Percentiles rank a stretch among this genome's conserved stretches.
Conservation (phyloP, 2,888 invertebrate genomes). For the Spodoptera littoralis region DNA sequence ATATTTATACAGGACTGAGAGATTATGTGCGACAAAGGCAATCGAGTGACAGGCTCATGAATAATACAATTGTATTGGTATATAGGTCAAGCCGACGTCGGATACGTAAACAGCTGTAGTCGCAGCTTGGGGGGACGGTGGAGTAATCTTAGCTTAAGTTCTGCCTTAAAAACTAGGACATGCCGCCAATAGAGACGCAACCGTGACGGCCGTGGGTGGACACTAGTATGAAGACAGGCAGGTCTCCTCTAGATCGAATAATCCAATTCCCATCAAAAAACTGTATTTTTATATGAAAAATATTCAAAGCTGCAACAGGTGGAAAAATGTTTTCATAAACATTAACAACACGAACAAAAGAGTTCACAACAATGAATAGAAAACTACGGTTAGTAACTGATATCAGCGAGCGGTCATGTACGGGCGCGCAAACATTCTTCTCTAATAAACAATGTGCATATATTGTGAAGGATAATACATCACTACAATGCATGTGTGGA, state of each 20-base stretch:
- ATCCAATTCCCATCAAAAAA: slow-evolving; percentile 3
- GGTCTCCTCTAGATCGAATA: slow-evolving; percentile 29
- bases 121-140: slow-evolving; percentile 60
- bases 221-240: slow-evolving; percentile 45
- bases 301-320: slow-evolving; percentile 24
- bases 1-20: slow-evolving; percentile 39
- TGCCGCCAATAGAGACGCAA: slow-evolving; percentile 53
- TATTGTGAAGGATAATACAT: slow-evolving; percentile 67
- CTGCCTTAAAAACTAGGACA: slow-evolving; percentile 67
- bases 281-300: slow-evolving; percentile 2
- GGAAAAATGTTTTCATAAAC: slow-evolving; percentile 21
- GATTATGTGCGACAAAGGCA: slow-evolving; percentile 61
- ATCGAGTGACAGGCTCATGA: slow-evolving; percentile 72
- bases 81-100: slow-evolving; percentile 78
- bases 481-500: slow-evolving; percentile 67
- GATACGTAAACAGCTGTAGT: slow-evolving; percentile 73
- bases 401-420: slow-evolving; percentile 15
- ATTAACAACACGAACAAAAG: slow-evolving; percentile 15
- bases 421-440: slow-evolving; percentile 49
- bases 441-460: slow-evolving; percentile 56
- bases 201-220: slow-evolving; percentile 52
- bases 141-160: slow-evolving; percentile 66
- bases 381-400: slow-evolving; percentile 36
- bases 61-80: slow-evolving; percentile 80
- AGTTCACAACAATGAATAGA: slow-evolving; percentile 23